Base-by-base conservation (phyloP, 2,888 invertebrate genomes). In the Disparrhopalites patrizii region DNA sequence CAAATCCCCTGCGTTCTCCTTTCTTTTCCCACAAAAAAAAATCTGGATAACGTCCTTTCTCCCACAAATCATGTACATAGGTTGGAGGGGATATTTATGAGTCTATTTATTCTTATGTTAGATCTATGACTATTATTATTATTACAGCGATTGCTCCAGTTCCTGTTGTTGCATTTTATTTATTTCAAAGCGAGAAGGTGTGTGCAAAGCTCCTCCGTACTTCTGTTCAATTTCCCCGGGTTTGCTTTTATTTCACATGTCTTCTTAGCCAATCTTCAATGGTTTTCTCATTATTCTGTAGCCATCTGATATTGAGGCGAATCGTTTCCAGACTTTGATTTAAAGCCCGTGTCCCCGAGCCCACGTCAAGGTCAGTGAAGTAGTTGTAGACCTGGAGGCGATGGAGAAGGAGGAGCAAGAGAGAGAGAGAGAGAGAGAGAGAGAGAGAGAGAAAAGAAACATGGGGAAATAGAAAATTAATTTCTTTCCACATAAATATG, bases 281-380 rank as follows among this genome's bases (percentile, higher is more conserved):
- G 33, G 79, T 78, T 0, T 81, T 80, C 40, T 83, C 83, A 73
- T 85, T 83, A 33, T 80, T 78, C 43, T 81, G 78, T 50, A 91
- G 87, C 91, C 92, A 93, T 69, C 88, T 86, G 1, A 90, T 87
- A 81, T 93, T 92, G 23, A 90, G 83, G 13, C 87, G 86, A 27
- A 91, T 89, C 1, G 85, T 88, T 79, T 93, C 93, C 52, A 91
- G 78, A 15, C 90, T 89, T 72, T 88, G 87, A 31, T 86, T 82
- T 15, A 88, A 83, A 0, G 89, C 87, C 75, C 83, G 68, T 15
- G 71, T 66, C 75, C 86, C 85, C 8, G 84, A 82, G 2, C 85
- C 85, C 23, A 85, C 81, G 61, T 84, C 81, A 55, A 82, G 79
- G 43, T 80, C 79, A 43, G 79, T 79, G 78, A 86, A 87, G 70